A percentile compares a stretch with the other conserved stretches of the same genome.
These are phyloP conservation scores for Periplaneta americana DNA, from an alignment of 1,140 invertebrate species.

Conservation along the genomic window DNA sequence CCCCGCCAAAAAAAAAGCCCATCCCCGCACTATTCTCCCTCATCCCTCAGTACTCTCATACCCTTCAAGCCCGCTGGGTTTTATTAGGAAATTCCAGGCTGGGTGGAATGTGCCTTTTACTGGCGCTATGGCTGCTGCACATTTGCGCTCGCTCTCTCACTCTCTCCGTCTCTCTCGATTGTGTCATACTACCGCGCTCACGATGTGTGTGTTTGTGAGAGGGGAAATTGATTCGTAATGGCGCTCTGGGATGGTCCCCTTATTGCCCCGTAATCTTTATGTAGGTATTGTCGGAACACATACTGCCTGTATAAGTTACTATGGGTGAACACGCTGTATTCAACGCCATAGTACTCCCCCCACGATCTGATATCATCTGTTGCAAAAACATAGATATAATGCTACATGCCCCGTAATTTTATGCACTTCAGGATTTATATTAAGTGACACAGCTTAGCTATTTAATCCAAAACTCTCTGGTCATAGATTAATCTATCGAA, in stretches of 20 bases:
- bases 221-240: constrained; percentile 23
- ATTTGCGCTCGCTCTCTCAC: no score
- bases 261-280: constrained; percentile 18
- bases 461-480: no score
- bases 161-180: not conserved
- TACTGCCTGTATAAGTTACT: constrained; percentile 5
- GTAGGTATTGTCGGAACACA: constrained; percentile 1
- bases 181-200: no score
- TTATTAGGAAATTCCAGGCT: constrained; percentile 24
- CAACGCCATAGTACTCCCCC: not conserved
- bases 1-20: not conserved
- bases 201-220: no score
- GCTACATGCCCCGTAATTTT: not conserved
- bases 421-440: no score
- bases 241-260: constrained; percentile 4
- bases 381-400: not conserved
- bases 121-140: constrained; percentile 6
- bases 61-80: constrained; percentile 9
- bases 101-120: constrained; percentile 21
- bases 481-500: no score
- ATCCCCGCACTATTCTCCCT: not conserved
- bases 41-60: not conserved
- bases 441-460: no score
- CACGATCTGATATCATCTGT: not conserved
- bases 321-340: not conserved